These are phyloP conservation scores for Hylaeus volcanicus DNA, from an alignment of 1,140 invertebrate genomes.

Conservation along the genomic window DNA sequence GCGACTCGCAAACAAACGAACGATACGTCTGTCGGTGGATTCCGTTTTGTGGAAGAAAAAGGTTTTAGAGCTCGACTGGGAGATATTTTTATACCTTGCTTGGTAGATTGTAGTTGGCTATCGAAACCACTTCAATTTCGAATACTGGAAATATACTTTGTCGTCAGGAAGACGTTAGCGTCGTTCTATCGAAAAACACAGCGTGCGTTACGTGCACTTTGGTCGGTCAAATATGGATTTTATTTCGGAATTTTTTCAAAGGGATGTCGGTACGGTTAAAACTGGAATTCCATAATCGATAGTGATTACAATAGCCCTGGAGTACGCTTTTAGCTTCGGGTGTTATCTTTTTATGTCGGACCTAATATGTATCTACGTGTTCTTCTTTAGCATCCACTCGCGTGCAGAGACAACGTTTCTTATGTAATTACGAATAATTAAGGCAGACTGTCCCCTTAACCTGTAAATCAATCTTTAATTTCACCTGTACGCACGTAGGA, in stretches of 20 bases:
- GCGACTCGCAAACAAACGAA: not conserved
- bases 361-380: not conserved
- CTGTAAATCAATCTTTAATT: conserved; percentile 1
- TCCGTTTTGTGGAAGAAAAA: not conserved
- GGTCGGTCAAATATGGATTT: not conserved
- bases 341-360: not conserved
- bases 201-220: not conserved
- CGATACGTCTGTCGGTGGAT: not conserved
- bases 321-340: conserved; percentile 1
- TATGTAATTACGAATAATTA: not conserved
- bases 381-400: not conserved
- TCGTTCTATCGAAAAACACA: not conserved
- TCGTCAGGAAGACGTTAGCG: not conserved
- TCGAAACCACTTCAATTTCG: not conserved
- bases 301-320: not conserved
- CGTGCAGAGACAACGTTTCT: not conserved
- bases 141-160: not conserved
- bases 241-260: not conserved
- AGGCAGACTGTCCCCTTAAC: too few species aligned
- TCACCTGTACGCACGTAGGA: conserved; percentile 19
- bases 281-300: not conserved
- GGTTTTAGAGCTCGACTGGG: not conserved
- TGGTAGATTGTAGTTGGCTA: not conserved
- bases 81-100: conserved; percentile 1
- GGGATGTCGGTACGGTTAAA: not conserved